Evolutionary conservation across 2,113 vertebrate genomes (phyloP).

Genomic region (Laticauda laticaudata): DNA sequence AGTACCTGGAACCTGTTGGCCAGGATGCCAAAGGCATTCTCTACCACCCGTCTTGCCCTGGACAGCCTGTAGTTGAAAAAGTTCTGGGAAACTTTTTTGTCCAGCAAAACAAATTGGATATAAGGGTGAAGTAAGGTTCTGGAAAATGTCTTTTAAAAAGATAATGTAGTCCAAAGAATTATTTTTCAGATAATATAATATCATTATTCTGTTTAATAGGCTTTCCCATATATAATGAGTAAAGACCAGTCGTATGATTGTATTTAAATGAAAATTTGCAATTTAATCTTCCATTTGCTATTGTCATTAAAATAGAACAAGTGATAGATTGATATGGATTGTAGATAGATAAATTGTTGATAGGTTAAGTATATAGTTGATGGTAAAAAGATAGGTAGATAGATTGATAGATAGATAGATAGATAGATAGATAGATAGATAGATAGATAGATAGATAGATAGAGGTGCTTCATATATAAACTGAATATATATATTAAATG

Average conservation of each 20-base stretch:
- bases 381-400: neutral
- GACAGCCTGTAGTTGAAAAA: neutral
- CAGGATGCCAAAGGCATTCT: too few relatives aligned
- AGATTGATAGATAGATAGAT: neutral
- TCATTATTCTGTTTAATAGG: constrained; percentile 74
- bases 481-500: too few relatives aligned
- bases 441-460: neutral
- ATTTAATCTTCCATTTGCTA: neutral
- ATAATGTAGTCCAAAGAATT: constrained; percentile 77
- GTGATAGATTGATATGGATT: neutral
- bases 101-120: constrained; percentile 69
- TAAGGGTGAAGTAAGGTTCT: constrained; percentile 74
- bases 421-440: neutral
- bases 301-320: neutral
- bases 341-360: neutral
- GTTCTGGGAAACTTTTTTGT: constrained; percentile 61
- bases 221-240: constrained; percentile 77
- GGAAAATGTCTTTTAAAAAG: constrained; percentile 73
- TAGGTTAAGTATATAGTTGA: neutral
- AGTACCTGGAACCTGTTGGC: too few relatives aligned
- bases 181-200: constrained; percentile 74
- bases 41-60: too few relatives aligned
- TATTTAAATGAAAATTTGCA: constrained; percentile 60
- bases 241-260: constrained; percentile 73
- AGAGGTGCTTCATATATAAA: neutral